Evolutionary conservation across 2,797 vertebrate species (phyloP).

Genomic region (Sparidentex hasta): DNA sequence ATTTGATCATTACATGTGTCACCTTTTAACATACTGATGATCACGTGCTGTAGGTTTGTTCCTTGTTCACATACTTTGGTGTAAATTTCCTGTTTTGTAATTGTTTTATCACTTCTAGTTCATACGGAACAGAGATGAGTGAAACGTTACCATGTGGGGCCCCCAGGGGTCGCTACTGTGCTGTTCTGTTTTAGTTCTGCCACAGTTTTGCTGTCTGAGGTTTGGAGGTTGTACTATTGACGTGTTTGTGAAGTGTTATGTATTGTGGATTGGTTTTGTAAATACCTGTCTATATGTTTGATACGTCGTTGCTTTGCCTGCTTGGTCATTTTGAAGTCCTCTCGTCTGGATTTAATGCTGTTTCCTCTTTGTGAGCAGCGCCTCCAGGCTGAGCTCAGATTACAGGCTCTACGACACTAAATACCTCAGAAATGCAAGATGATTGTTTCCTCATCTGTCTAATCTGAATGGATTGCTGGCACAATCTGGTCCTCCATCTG

Average conservation of each 20-base stretch:
- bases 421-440: neutral
- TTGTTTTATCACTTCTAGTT: neutral
- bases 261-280: neutral
- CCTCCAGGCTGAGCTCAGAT: neutral
- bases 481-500: neutral
- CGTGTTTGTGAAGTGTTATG: neutral
- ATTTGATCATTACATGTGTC: neutral
- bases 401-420: neutral
- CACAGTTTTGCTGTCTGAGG: neutral
- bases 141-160: neutral
- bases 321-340: neutral
- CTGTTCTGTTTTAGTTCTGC: neutral
- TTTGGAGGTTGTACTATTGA: conserved; percentile 4
- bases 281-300: neutral
- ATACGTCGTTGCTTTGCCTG: no score
- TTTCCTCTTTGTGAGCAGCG: neutral
- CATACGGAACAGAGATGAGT: neutral
- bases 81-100: neutral
- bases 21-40: neutral
- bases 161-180: conserved; percentile 32
- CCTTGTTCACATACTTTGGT: neutral
- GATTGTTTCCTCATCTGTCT: neutral
- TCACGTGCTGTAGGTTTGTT: neutral
- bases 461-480: neutral
- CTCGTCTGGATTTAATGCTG: neutral